Base-by-base conservation (phyloP, 2,888 invertebrate genomes). In the Aplocera efformata region DNA sequence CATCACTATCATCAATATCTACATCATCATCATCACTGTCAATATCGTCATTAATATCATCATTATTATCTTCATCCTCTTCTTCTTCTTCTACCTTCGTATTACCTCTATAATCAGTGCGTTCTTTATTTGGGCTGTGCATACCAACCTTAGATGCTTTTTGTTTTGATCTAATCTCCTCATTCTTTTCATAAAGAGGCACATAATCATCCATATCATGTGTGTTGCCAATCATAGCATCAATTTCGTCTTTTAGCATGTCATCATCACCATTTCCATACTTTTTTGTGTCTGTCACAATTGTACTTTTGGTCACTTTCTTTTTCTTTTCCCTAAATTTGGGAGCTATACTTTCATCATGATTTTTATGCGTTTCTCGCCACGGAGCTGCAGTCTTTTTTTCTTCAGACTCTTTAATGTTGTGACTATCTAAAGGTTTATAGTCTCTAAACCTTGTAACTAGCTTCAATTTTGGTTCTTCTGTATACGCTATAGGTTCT, bases 251-350 rank as follows among this genome's bases (percentile, higher is more conserved):
- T 53, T 72, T 71, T 53, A 53, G 67, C 62, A 69, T 67, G 40
- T 84, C 74, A 33, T 77, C 74, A 17, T 74, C 67, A 25, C 65
- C 77, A 46, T 79, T 72, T 3, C 81, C 84, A 49, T 88, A 89
- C 8, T 66, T 72, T 48, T 83, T 73, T 13, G 83, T 76, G 34
- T 89, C 88, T 2, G 88, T 88, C 1, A 89, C 81, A 41, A 83
- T 57, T 1, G 88, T 89, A 13, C 79, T 86, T 55, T 81, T 77
- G 5, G 73, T 65, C 7, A 66, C 68, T 52, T 85, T 86, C 32
- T 73, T 85, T 56, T 83, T 81, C 60, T 84, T 86, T 60, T 81
- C 86, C 51, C 68, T 72, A 39, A 77, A 81, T 52, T 76, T 79
- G 6, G 82, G 79, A 28, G 53, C 31, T 24, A 52, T 39, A 0